Evolutionary conservation across 1,140 invertebrate species (phyloP).

Genomic region (Holcopasites calliopsidis): DNA sequence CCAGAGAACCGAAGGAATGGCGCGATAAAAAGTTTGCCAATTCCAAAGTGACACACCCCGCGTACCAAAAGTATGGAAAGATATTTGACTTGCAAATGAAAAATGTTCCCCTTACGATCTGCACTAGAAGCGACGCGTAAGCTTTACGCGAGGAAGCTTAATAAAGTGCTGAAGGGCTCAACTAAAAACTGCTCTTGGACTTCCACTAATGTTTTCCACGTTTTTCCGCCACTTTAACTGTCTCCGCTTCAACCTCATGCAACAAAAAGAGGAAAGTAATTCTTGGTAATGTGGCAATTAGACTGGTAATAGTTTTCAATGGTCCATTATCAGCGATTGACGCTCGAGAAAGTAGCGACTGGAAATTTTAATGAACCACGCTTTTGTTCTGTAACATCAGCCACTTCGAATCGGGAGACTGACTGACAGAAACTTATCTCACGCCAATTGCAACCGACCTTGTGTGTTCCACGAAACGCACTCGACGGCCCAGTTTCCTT

Average conservation of each 20-base stretch:
- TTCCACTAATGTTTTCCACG: background rate
- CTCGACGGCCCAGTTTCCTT: background rate
- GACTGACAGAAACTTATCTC: background rate
- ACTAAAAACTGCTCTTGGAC: no score
- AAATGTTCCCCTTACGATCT: background rate
- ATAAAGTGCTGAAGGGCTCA: background rate
- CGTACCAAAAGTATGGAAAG: background rate
- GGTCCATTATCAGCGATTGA: constrained; percentile 33
- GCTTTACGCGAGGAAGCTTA: background rate
- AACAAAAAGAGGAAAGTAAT: background rate
- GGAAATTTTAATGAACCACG: constrained; percentile 40
- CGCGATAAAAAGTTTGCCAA: constrained; percentile 1
- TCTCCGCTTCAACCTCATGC: background rate
- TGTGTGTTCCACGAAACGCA: background rate
- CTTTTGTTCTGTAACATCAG: background rate
- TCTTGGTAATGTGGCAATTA: background rate
- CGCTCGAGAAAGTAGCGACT: constrained; percentile 1
- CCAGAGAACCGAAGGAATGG: background rate
- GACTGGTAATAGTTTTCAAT: background rate
- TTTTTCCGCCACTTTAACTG: background rate
- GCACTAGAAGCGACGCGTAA: background rate
- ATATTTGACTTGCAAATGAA: constrained; percentile 50
- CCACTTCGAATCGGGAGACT: background rate
- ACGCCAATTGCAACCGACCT: background rate
- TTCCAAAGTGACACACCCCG: background rate